Evolutionary conservation across 2,797 vertebrate species (phyloP).

Genomic region (Eulemur albifrons): DNA sequence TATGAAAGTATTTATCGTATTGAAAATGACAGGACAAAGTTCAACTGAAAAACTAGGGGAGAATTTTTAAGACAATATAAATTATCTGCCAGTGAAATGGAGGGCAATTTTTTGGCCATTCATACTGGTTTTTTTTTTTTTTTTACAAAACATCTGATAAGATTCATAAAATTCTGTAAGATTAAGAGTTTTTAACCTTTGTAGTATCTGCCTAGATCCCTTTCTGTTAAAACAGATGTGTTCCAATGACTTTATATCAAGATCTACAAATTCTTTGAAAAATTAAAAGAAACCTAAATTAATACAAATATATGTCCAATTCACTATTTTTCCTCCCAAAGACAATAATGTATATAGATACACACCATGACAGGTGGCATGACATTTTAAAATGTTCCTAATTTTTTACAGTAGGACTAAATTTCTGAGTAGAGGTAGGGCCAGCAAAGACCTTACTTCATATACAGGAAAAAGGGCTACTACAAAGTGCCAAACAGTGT

Average conservation of each 20-base stretch:
- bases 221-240: slow-evolving; percentile 44
- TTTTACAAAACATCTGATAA: slow-evolving; percentile 61
- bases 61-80: slow-evolving; percentile 55
- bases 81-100: slow-evolving; percentile 51
- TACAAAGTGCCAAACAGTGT: slow-evolving; percentile 42
- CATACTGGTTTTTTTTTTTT: slow-evolving; percentile 36
- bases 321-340: not conserved
- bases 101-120: slow-evolving; percentile 64
- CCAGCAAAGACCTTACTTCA: slow-evolving; percentile 24
- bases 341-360: slow-evolving; percentile 4
- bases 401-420: not conserved
- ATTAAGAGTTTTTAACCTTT: slow-evolving; percentile 40
- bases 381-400: slow-evolving; percentile 1
- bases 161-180: slow-evolving; percentile 64
- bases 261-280: slow-evolving; percentile 51
- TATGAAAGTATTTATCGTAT: slow-evolving; percentile 62
- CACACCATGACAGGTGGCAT: not conserved
- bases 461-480: slow-evolving; percentile 51
- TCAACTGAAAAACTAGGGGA: slow-evolving; percentile 67
- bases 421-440: not conserved
- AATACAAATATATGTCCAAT: slow-evolving; percentile 31
- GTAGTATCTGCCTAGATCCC: slow-evolving; percentile 30
- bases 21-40: slow-evolving; percentile 59
- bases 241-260: slow-evolving; percentile 39
- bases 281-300: slow-evolving; percentile 37